A percentile compares a stretch with the other conserved stretches of the same genome.
Evolutionary conservation across 1,140 invertebrate genomes (phyloP).

Genomic region (Phthorimaea operculella): DNA sequence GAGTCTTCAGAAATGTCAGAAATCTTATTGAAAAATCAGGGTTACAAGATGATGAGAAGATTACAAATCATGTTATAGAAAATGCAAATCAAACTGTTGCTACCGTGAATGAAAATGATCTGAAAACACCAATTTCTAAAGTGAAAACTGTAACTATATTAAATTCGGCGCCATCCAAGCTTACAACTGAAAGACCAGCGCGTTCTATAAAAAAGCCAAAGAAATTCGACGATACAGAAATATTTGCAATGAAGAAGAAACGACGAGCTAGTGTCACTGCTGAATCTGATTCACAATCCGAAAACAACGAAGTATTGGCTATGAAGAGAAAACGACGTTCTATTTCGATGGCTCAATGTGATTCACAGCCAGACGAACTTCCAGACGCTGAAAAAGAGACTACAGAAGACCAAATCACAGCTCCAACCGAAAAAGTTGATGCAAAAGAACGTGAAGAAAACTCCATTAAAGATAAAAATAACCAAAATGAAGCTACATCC

Average conservation of each 20-base stretch:
- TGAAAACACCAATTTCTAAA: conserved; percentile 32
- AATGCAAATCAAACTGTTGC: conserved; percentile 9
- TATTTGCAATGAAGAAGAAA: conserved; percentile 36
- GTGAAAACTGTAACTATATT: conserved; percentile 13
- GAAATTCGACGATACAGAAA: conserved; percentile 50
- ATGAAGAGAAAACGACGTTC: too few relatives aligned
- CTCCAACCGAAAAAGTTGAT: not conserved
- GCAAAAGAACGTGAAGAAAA: too few relatives aligned
- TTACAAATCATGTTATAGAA: conserved; percentile 4
- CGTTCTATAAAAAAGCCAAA: conserved; percentile 60
- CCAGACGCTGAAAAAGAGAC: not conserved
- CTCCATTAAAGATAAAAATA: too few relatives aligned
- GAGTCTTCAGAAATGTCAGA: conserved; percentile 50
- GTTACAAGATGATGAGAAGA: conserved; percentile 21
- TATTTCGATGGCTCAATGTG: too few relatives aligned
- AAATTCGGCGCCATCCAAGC: conserved; percentile 42
- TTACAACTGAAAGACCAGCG: conserved; percentile 42
- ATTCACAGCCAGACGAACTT: too few relatives aligned
- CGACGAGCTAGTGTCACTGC: conserved; percentile 18
- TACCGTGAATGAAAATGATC: conserved; percentile 22
- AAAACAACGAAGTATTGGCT: too few relatives aligned
- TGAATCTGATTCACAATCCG: conserved; percentile 18
- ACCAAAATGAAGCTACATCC: too few relatives aligned
- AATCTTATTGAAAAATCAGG: conserved; percentile 47
- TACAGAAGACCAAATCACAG: not conserved